Evolutionary conservation across 2,113 vertebrate species (phyloP).

Genomic region (Elephantulus edwardii): DNA sequence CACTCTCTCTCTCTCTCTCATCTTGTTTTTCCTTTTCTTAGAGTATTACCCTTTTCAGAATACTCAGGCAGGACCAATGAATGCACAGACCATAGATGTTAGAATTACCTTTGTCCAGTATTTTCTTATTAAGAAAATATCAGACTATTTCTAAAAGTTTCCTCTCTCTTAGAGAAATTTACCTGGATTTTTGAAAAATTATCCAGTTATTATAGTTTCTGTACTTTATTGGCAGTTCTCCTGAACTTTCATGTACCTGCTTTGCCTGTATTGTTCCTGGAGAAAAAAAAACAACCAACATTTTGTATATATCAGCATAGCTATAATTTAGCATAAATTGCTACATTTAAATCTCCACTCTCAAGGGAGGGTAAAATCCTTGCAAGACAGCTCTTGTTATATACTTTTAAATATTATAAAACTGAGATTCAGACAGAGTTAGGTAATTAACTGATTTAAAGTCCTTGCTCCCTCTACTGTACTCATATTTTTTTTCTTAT

Average conservation of each 20-base stretch:
- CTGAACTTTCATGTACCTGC: not conserved
- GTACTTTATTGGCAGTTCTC: not conserved
- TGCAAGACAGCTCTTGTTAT: not conserved
- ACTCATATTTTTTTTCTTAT: not conserved
- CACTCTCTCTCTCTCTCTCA: too few relatives aligned
- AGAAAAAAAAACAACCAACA: too few relatives aligned
- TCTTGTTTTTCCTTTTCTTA: not conserved
- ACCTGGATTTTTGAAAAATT: not conserved
- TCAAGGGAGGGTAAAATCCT: not conserved
- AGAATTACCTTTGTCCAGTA: not conserved
- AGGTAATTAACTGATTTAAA: conserved; percentile 12
- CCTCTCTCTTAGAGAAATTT: not conserved
- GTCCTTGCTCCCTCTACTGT: not conserved
- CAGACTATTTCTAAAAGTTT: not conserved
- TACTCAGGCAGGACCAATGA: too few relatives aligned
- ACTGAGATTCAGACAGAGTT: not conserved
- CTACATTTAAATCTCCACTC: not conserved
- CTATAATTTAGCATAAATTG: not conserved
- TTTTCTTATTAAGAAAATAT: not conserved
- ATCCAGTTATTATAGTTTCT: not conserved
- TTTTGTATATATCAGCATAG: not conserved
- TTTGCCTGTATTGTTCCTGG: not conserved
- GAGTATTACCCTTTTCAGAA: not conserved
- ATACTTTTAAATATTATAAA: not conserved
- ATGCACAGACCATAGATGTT: not conserved